These are phyloP conservation scores for Acropternis orthonyx DNA, from an alignment of 2,797 vertebrate species.

Conservation along the genomic window DNA sequence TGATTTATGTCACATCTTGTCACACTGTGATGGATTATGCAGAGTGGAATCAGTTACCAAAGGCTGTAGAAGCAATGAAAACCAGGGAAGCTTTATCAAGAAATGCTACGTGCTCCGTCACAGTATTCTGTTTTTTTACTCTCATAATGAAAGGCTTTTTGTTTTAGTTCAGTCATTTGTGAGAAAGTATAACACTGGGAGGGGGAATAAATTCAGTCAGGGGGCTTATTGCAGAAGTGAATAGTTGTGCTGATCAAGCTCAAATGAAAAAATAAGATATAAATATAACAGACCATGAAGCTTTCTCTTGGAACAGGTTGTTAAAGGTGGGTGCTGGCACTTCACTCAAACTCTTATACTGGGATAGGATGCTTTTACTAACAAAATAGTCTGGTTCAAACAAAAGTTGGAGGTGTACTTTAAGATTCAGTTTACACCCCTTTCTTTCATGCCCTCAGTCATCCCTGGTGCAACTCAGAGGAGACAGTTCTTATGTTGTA, in stretches of 20 bases:
- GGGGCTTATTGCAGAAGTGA: neutral
- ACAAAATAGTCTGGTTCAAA: neutral
- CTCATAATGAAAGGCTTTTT: neutral
- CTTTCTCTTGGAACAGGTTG: neutral
- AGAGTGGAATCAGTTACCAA: neutral
- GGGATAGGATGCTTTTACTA: neutral
- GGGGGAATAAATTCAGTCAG: neutral
- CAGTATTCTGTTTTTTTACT: neutral
- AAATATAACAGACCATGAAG: neutral
- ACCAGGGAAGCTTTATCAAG: neutral
- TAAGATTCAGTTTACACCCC: neutral
- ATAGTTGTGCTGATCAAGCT: neutral
- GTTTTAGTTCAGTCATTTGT: neutral
- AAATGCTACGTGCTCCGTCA: neutral
- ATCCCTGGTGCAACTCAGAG: neutral
- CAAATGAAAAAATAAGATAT: neutral
- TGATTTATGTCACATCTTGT: neutral
- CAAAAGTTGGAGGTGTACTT: neutral
- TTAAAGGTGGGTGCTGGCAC: neutral
- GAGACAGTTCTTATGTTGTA: neutral
- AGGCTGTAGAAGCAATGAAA: neutral
- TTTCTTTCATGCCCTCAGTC: neutral
- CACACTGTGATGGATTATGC: neutral
- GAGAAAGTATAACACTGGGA: neutral
- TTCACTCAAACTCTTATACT: neutral